Evolutionary conservation across 2,888 invertebrate genomes (phyloP).

Genomic region (Cloeon dipterum): DNA sequence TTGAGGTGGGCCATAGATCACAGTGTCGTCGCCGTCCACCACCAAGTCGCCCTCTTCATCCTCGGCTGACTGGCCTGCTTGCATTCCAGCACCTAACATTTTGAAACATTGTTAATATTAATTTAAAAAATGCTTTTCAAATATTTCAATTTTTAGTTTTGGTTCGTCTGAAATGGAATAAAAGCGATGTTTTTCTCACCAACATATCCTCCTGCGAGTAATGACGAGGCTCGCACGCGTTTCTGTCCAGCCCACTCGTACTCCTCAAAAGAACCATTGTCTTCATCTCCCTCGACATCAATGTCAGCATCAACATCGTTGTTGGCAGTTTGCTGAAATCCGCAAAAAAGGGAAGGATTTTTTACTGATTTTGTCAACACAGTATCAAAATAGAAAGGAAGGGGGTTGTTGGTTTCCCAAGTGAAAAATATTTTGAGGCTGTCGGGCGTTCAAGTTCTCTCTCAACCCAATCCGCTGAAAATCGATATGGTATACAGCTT

Average conservation of each 20-base stretch:
- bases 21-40: conserved; percentile 71
- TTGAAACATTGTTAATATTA: not conserved
- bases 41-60: conserved; percentile 53
- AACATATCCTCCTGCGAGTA: conserved; percentile 42
- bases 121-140: not conserved
- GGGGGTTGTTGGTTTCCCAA: too few relatives aligned
- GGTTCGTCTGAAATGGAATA: too few relatives aligned
- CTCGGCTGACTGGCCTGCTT: conserved; percentile 20
- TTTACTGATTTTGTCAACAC: too few relatives aligned
- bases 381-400: not conserved
- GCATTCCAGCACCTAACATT: conserved; percentile 18
- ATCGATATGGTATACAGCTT: too few relatives aligned
- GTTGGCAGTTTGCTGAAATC: conserved; percentile 15
- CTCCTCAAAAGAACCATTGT: conserved; percentile 41
- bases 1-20: conserved; percentile 64
- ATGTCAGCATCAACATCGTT: conserved; percentile 56
- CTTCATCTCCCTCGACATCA: conserved; percentile 44
- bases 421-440: too few relatives aligned
- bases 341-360: not conserved
- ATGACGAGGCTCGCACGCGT: conserved; percentile 44
- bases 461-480: too few relatives aligned
- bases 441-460: too few relatives aligned
- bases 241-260: conserved; percentile 87
- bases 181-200: conserved; percentile 14
- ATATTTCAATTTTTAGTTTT: not conserved